Percentiles rank a stretch among this genome's conserved stretches.
Evolutionary conservation across 2,888 invertebrate genomes (phyloP).

Genomic region (Argyresthia goedartella): DNA sequence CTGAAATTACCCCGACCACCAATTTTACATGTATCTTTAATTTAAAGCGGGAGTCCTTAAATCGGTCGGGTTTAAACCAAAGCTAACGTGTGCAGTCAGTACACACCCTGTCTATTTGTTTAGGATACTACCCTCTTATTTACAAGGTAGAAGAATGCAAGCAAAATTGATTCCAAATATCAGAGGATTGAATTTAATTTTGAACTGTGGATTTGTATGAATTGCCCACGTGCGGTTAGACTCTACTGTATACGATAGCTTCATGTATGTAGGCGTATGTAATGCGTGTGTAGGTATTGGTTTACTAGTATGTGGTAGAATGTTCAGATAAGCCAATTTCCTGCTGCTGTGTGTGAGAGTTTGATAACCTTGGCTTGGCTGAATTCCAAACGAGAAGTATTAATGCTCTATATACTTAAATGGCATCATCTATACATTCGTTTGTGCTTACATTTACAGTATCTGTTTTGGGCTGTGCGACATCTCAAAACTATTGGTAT

Average conservation of each 20-base stretch:
- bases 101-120: conserved; percentile 58
- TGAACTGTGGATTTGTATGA: conserved; percentile 17
- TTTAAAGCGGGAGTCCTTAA: conserved; percentile 26
- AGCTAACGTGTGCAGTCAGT: not conserved
- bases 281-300: not conserved
- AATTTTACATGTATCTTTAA: conserved; percentile 6
- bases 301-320: not conserved
- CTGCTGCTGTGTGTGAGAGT: conserved; percentile 21
- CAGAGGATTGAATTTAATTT: conserved; percentile 24
- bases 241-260: not conserved
- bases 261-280: not conserved
- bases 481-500: too few species aligned
- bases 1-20: conserved; percentile 11
- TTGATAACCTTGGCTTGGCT: conserved; percentile 54
- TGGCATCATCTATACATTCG: not conserved
- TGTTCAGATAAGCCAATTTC: not conserved
- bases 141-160: conserved; percentile 28
- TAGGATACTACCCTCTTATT: conserved; percentile 60
- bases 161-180: conserved; percentile 34
- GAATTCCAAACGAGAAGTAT: not conserved
- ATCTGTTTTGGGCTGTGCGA: not conserved
- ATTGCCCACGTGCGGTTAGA: conserved; percentile 18
- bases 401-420: not conserved
- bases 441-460: not conserved
- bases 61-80: conserved; percentile 21